These are phyloP conservation scores for Lutjanus argentimaculatus DNA, from an alignment of 2,797 vertebrate genomes.

Conservation along the genomic window DNA sequence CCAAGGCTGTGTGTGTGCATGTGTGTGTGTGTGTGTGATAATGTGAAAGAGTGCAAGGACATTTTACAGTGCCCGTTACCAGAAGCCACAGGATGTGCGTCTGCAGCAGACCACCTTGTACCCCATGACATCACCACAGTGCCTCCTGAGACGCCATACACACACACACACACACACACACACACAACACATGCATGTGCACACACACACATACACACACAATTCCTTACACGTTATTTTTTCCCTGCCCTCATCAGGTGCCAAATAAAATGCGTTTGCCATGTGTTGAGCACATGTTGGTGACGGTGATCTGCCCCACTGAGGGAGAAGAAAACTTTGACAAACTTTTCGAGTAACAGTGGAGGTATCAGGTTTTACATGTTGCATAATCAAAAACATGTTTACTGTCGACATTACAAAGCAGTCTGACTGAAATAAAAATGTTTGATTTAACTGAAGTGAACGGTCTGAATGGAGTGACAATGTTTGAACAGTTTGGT, in stretches of 20 bases:
- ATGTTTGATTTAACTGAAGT: not conserved
- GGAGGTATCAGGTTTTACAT: slow-evolving; percentile 5
- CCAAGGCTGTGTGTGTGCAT: no score
- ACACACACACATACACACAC: slow-evolving; percentile 34
- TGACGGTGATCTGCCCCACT: slow-evolving; percentile 14
- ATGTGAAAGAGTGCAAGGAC: slow-evolving; percentile 31
- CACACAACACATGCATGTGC: no score
- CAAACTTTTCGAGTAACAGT: slow-evolving; percentile 39
- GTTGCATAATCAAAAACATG: slow-evolving; percentile 31
- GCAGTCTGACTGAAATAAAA: not conserved
- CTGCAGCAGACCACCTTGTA: slow-evolving; percentile 72
- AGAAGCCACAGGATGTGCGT: slow-evolving; percentile 73
- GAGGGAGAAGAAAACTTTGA: slow-evolving; percentile 30
- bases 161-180: slow-evolving; percentile 11
- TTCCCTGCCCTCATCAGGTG: slow-evolving; percentile 61
- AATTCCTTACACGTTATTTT: slow-evolving; percentile 30
- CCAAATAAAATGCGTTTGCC: slow-evolving; percentile 62
- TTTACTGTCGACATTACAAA: slow-evolving; percentile 4
- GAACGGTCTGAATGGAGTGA: slow-evolving; percentile 16
- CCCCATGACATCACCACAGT: slow-evolving; percentile 71
- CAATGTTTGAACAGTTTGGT: slow-evolving; percentile 33
- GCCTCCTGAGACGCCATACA: slow-evolving; percentile 39
- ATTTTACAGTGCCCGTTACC: slow-evolving; percentile 49
- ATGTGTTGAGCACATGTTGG: slow-evolving; percentile 76
- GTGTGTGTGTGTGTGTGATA: not conserved